A percentile compares a stretch with the other conserved stretches of the same genome.
Evolutionary conservation across 2,113 vertebrate species (phyloP).

Genomic region (Boulengeromyrus knoepffleri): DNA sequence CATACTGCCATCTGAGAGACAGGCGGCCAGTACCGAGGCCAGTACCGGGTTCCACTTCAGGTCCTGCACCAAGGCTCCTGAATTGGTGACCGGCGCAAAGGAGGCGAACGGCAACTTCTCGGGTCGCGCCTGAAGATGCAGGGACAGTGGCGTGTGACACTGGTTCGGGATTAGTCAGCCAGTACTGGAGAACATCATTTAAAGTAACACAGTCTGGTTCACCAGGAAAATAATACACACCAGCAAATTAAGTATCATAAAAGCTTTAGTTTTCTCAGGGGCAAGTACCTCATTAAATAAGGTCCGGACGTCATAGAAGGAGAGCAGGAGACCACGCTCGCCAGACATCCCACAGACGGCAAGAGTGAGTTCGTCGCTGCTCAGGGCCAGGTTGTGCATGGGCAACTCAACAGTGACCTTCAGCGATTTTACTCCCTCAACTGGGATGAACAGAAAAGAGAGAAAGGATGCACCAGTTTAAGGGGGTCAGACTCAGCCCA

Average conservation of each 20-base stretch:
- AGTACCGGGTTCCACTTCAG: slow-evolving; percentile 86
- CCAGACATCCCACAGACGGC: slow-evolving; percentile 73
- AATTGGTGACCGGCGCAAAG: slow-evolving; percentile 60
- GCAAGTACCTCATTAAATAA: slow-evolving; percentile 78
- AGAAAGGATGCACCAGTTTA: not conserved
- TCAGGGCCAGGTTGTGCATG: slow-evolving; percentile 82
- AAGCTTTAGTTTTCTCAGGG: not conserved
- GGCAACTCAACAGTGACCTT: slow-evolving; percentile 63
- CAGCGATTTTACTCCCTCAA: slow-evolving; percentile 61
- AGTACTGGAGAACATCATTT: not conserved
- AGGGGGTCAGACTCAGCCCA: not conserved
- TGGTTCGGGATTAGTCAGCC: not conserved
- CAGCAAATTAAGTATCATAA: not conserved
- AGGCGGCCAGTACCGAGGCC: slow-evolving; percentile 67
- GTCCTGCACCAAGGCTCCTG: slow-evolving; percentile 63
- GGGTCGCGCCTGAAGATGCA: slow-evolving; percentile 56
- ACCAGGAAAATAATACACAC: not conserved
- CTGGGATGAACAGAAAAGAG: slow-evolving; percentile 44
- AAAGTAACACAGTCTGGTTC: not conserved
- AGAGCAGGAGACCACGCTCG: slow-evolving; percentile 61
- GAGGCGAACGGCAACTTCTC: slow-evolving; percentile 79
- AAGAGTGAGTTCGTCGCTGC: slow-evolving; percentile 82
- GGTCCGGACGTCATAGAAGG: slow-evolving; percentile 84
- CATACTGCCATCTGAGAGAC: slow-evolving; percentile 81
- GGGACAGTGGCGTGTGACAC: not conserved